Base-by-base conservation (phyloP, 2,113 vertebrate species). In the Cavia porcellus region DNA sequence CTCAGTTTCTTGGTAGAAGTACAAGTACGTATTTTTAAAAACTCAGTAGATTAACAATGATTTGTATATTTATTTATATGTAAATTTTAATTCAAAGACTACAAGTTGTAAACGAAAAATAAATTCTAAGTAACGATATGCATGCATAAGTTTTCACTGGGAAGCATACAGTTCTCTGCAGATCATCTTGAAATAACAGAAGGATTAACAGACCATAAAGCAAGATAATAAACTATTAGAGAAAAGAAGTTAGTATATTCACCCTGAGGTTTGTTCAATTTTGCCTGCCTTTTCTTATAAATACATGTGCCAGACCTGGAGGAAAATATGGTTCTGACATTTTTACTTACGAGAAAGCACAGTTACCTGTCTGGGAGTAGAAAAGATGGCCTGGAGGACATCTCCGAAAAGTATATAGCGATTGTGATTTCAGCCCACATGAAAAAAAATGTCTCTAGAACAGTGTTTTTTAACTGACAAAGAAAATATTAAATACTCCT, bases 21-120 rank as follows among this genome's bases (percentile, higher is more conserved):
- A 80, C n/a, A 79, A 42, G 55, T 25, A 38, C 9, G 10, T 66
- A 61, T 52, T 90, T 86, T 96, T 70, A 12, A 79, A 86, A 90
- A 72, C 15, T n/a, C 42, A 79, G 35, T 17, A 87, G 72, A 28
- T 77, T 0, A 50, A 61, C 5, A 50, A 17, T 35, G 14, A 66
- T 92, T 32, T 88, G 7, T 50, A 13, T 20, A 35, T 89, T 85
- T 89, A 72, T 64, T 89, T 74, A 35, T 66, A 74, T 86, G 45
- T 90, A 90, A 55, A 93, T 89, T 96, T 81, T 86, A 93, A 85
- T n/a, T 30, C 59, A 64, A 84, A 84, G 30, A 72, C 74, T 64
- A 79, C 59, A 68, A 88, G 3, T 30, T 61, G 17, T 25, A 87
- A 93, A 89, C 28, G 66, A 95, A 80, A 62, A 2, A 0, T 93